These are phyloP conservation scores for Platichthys stellatus DNA, from an alignment of 2,113 vertebrate genomes.

Conservation along the genomic window DNA sequence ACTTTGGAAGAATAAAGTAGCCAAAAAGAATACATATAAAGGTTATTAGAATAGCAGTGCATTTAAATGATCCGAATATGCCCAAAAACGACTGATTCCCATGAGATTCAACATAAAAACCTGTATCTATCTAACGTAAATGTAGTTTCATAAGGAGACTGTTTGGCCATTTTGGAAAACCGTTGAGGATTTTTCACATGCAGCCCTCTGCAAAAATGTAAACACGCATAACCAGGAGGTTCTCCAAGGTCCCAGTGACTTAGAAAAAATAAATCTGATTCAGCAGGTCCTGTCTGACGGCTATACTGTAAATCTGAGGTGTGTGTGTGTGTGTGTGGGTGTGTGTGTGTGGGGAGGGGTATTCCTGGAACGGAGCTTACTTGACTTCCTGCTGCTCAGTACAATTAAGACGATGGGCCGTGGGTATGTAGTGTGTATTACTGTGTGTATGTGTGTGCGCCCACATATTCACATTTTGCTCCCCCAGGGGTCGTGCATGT, in stretches of 20 bases:
- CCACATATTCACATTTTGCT: constrained; percentile 40
- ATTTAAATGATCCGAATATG: background rate
- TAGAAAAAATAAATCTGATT: constrained; percentile 53
- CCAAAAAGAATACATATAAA: background rate
- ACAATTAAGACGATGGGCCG: constrained; percentile 48
- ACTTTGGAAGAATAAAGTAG: background rate
- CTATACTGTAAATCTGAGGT: constrained; percentile 47
- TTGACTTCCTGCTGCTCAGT: constrained; percentile 66
- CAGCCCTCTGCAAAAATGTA: constrained; percentile 17
- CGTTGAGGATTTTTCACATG: constrained; percentile 8
- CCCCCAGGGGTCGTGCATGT: constrained; percentile 35
- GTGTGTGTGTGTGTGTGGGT: background rate
- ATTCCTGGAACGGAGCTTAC: constrained; percentile 71
- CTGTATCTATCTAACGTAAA: background rate
- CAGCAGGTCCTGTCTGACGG: constrained; percentile 24
- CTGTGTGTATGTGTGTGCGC: background rate
- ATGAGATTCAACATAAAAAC: background rate
- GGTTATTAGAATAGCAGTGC: background rate
- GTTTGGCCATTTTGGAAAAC: background rate
- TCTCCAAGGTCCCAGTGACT: constrained; percentile 28
- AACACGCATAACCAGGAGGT: constrained; percentile 6
- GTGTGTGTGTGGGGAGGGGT: constrained; percentile 12
- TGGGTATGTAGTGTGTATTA: constrained; percentile 10
- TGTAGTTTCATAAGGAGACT: background rate
- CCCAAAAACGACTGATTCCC: background rate